A percentile compares a stretch with the other conserved stretches of the same genome.
Conservation (phyloP, 1,140 invertebrate genomes). For the Glossosoma conforme region DNA sequence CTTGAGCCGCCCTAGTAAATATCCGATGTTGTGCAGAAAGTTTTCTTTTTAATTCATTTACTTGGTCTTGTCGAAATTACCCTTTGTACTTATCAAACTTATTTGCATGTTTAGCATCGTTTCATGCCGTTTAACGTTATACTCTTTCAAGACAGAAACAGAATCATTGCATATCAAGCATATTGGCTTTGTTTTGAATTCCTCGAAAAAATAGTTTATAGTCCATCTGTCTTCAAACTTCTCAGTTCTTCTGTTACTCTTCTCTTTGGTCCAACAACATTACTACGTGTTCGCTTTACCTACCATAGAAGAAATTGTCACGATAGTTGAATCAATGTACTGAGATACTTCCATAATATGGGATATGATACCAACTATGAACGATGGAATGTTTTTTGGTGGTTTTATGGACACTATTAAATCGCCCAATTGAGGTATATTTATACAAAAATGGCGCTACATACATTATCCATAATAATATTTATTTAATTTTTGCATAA, state of each 20-base stretch:
- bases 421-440: no score
- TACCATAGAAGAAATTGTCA: no score
- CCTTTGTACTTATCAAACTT: conserved; percentile 19
- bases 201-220: conserved; percentile 15
- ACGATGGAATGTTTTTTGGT: no score
- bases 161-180: conserved; percentile 29
- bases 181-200: conserved; percentile 25
- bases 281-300: no score
- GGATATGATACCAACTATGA: no score
- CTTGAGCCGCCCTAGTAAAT: conserved; percentile 15
- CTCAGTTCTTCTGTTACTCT: conserved; percentile 13
- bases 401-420: no score
- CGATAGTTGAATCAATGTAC: no score
- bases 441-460: no score
- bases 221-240: conserved; percentile 16
- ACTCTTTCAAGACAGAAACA: conserved; percentile 27
- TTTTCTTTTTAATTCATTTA: conserved; percentile 24
- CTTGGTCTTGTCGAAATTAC: conserved; percentile 23
- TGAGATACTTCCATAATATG: no score
- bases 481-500: no score
- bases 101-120: conserved; percentile 26
- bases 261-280: conserved; percentile 12
- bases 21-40: conserved; percentile 13
- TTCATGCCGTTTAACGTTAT: conserved; percentile 27
- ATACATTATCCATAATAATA: no score